These are phyloP conservation scores for Thalassoma bifasciatum DNA, from an alignment of 2,113 vertebrate species.

Conservation along the genomic window DNA sequence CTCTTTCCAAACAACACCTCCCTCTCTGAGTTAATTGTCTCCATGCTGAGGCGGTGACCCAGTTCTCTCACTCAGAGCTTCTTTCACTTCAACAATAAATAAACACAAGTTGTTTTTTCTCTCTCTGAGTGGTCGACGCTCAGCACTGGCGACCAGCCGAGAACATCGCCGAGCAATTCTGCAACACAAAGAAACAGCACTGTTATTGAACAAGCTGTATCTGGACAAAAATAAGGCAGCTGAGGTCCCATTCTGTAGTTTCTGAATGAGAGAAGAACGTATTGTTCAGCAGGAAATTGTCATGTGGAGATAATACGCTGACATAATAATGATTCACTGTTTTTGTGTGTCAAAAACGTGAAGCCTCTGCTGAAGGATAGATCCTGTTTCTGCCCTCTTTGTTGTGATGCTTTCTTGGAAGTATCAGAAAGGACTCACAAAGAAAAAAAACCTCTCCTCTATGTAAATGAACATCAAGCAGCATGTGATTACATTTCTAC, in stretches of 20 bases:
- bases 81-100: conserved; percentile 19
- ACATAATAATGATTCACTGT: conserved; percentile 41
- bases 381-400: conserved; percentile 5
- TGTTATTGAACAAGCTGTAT: background rate
- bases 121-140: background rate
- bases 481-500: background rate
- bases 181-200: background rate
- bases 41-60: conserved; percentile 22
- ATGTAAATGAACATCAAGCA: conserved; percentile 4
- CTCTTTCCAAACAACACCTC: background rate
- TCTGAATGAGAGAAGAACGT: background rate
- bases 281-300: conserved; percentile 38
- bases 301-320: conserved; percentile 46
- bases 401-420: conserved; percentile 16
- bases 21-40: conserved; percentile 1
- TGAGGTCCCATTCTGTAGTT: background rate
- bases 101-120: conserved; percentile 8
- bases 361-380: background rate
- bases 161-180: background rate
- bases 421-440: background rate
- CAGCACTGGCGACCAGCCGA: conserved; percentile 1
- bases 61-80: conserved; percentile 39
- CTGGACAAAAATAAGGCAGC: conserved; percentile 3
- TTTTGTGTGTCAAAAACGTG: conserved; percentile 23
- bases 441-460: background rate